Evolutionary conservation across 2,888 invertebrate species (phyloP), one percentile per base, ranked within the genome.

Genomic region (Salticus scenicus): DNA sequence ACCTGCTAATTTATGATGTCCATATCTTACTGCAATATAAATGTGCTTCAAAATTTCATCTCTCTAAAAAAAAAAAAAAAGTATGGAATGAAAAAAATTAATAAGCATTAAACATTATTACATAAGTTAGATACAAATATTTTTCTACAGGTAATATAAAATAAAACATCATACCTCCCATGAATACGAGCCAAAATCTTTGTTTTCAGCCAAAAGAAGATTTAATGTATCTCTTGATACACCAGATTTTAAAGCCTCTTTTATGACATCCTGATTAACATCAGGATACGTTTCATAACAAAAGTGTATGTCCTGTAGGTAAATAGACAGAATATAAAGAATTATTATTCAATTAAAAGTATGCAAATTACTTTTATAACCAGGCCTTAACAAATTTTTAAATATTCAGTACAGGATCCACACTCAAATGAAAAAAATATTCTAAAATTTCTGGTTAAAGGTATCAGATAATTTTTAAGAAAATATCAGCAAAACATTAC

Each of bases 1-100:
- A 7, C 90, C 91, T 28, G 92, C 92, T 51, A 92, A 80, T 87
- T 91, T 90, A 69, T 91, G 88, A 89, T 92, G 90, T 10, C 93
- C 92, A 85, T 88, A 84, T 31, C 90, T 88, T 5, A 92, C 89
- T n/a, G 92, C 92, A 70, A 88, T 81, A 70, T 90, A 89, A 31
- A 92, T 89, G 64, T 87, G 78, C 12, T 85, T 73, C n/a, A 86
- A 86, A 7, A 86, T 77, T 75, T 78, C 66, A 20, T 87, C 73
- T 67, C 80, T 87, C 88, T 88, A 63, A 1, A 82, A 41, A 77
- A 30, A n/a, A 70, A 28, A 72, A 82, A 10, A 30, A 71, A 57
- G 7, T 4, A 47, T n/a, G 14, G 8, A 47, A 47, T 41, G 14
- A 41, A 8, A 41, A 8, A 41, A 14, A 14, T 8, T 41, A 41